Evolutionary conservation across 2,888 invertebrate genomes (phyloP).

Genomic region (Galeopsomyia nigrocyanea): DNA sequence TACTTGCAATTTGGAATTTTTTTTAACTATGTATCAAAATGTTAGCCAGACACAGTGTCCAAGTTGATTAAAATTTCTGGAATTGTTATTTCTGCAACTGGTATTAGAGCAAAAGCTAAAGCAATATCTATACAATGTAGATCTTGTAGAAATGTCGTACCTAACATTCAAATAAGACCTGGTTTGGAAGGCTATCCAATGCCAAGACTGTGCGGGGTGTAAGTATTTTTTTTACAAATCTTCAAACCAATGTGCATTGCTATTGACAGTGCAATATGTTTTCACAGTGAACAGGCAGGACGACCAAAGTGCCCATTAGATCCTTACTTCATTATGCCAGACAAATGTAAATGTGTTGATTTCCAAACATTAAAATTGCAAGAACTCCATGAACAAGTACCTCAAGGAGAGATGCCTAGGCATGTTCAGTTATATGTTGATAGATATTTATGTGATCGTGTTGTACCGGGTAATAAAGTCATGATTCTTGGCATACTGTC

Average conservation of each 20-base stretch:
- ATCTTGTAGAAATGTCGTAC: slow-evolving; percentile 89
- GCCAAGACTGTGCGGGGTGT: slow-evolving; percentile 95
- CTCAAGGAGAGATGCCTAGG: slow-evolving; percentile 98
- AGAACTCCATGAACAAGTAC: slow-evolving; percentile 94
- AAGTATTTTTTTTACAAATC: slow-evolving; percentile 66
- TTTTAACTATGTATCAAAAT: slow-evolving; percentile 16
- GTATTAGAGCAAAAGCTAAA: slow-evolving; percentile 95
- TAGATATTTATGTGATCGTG: slow-evolving; percentile 91
- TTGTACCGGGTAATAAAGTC: slow-evolving; percentile 96
- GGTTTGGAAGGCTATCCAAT: slow-evolving; percentile 96
- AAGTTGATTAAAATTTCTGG: slow-evolving; percentile 95
- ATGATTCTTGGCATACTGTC: slow-evolving; percentile 95
- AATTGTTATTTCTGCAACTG: slow-evolving; percentile 93
- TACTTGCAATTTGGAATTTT: background rate
- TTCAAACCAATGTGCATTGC: background rate
- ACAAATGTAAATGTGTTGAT: slow-evolving; percentile 97
- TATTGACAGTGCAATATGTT: background rate
- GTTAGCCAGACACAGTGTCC: slow-evolving; percentile 92
- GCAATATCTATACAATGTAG: slow-evolving; percentile 96
- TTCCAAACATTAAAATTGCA: slow-evolving; percentile 98
- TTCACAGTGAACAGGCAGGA: slow-evolving; percentile 88
- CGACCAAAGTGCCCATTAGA: slow-evolving; percentile 95
- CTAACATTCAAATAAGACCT: slow-evolving; percentile 91
- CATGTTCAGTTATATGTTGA: slow-evolving; percentile 96
- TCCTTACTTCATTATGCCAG: slow-evolving; percentile 98